Evolutionary conservation across 2,888 invertebrate genomes (phyloP).

Genomic region (Coleophora deauratella): DNA sequence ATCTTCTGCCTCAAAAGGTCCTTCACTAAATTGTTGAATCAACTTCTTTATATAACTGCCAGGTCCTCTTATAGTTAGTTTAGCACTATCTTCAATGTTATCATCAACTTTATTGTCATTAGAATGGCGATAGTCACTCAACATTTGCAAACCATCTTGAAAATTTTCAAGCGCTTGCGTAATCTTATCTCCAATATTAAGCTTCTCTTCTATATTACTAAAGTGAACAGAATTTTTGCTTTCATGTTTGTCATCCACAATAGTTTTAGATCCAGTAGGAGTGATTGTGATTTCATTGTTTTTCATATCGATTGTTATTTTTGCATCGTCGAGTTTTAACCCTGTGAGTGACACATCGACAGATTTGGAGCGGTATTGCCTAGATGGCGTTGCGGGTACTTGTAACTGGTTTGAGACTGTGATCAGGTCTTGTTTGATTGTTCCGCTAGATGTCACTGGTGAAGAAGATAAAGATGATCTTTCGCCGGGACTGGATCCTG

Average conservation of each 20-base stretch:
- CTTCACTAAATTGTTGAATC: conserved; percentile 68
- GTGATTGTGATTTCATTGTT: conserved; percentile 62
- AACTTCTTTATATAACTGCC: conserved; percentile 65
- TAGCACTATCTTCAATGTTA: conserved; percentile 29
- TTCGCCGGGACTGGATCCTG: conserved; percentile 65
- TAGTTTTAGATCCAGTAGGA: conserved; percentile 46
- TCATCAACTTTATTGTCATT: conserved; percentile 23
- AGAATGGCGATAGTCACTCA: conserved; percentile 34
- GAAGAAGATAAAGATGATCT: conserved; percentile 56
- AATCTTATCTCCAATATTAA: conserved; percentile 51
- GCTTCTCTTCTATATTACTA: conserved; percentile 46
- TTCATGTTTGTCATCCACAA: conserved; percentile 25
- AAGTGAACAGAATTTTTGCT: conserved; percentile 30
- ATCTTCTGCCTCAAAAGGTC: conserved; percentile 54
- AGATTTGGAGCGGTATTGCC: conserved; percentile 71
- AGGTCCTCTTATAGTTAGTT: conserved; percentile 57
- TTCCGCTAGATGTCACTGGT: conserved; percentile 34
- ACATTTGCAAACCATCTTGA: conserved; percentile 53
- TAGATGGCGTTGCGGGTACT: conserved; percentile 46
- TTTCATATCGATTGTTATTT: conserved; percentile 55
- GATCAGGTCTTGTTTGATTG: conserved; percentile 40
- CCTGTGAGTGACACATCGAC: conserved; percentile 66
- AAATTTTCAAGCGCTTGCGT: conserved; percentile 51
- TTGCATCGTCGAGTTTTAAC: conserved; percentile 49
- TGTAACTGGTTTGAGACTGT: conserved; percentile 49